Conservation (phyloP, 2,888 invertebrate species). For the Eupelmus urozonus region DNA sequence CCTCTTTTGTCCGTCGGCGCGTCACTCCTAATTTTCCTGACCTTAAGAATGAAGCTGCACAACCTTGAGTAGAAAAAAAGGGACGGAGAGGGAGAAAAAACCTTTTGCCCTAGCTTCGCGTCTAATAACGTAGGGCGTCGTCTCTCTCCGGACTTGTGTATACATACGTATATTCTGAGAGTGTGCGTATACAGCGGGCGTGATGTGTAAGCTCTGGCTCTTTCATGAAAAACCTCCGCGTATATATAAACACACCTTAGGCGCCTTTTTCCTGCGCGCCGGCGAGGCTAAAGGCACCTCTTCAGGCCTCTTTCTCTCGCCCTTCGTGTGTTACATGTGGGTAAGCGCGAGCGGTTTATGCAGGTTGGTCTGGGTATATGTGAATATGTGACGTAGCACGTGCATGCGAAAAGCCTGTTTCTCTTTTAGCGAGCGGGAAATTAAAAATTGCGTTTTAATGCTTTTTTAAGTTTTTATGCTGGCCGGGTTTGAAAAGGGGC, state of each 20-base stretch:
- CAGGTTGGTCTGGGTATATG: too few species aligned
- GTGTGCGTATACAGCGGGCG: neutral
- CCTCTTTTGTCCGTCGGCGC: conserved; percentile 11
- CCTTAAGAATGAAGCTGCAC: conserved; percentile 35
- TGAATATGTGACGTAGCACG: too few species aligned
- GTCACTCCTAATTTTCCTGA: conserved; percentile 50
- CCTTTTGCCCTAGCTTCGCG: conserved; percentile 1
- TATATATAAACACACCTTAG: conserved; percentile 4
- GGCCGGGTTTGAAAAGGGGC: too few species aligned
- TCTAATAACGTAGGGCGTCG: conserved; percentile 52
- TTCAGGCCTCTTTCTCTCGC: too few species aligned
- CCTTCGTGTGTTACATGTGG: too few species aligned
- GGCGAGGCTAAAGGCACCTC: too few species aligned
- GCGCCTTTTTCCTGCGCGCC: too few species aligned
- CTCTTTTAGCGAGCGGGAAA: too few species aligned
- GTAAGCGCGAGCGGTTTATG: too few species aligned
- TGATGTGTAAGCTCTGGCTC: neutral
- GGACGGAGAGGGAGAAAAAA: neutral
- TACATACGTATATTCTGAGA: neutral
- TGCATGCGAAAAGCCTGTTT: too few species aligned
- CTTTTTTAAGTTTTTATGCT: too few species aligned
- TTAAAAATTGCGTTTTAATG: too few species aligned
- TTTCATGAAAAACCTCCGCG: conserved; percentile 41
- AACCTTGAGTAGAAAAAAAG: conserved; percentile 5
- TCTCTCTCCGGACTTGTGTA: conserved; percentile 15